phyloP scores from a whole-genome alignment of 1,140 invertebrate genomes.

The Zelostemma sp. region DNA sequence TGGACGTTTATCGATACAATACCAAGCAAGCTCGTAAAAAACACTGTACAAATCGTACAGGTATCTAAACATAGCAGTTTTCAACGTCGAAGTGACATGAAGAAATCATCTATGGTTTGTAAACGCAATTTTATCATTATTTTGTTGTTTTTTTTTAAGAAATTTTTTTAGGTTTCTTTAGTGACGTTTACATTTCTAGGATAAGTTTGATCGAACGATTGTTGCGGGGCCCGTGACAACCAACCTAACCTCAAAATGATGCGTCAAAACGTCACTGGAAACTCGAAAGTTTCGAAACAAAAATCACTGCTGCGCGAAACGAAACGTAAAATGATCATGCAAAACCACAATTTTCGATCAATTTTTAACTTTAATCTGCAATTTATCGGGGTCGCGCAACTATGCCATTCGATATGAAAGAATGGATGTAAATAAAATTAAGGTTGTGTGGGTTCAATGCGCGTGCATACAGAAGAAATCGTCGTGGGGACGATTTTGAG shows the following conservation, averaged over 20 bases:
- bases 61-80: slow-evolving; percentile 8
- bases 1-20: neutral
- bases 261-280: neutral
- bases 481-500: neutral
- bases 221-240: neutral
- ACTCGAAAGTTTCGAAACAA: neutral
- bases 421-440: neutral
- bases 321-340: neutral
- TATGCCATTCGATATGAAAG: neutral
- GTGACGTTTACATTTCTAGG: no score
- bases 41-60: slow-evolving; percentile 3
- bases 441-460: neutral
- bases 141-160: neutral
- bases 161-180: neutral
- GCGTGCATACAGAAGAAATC: neutral
- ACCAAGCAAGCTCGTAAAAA: neutral
- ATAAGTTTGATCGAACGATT: no score
- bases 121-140: neutral
- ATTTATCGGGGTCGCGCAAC: no score
- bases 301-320: neutral
- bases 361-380: neutral
- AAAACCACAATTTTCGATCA: neutral
- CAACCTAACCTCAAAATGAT: neutral
- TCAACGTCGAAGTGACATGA: neutral
- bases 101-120: neutral